Evolutionary conservation across 1,140 invertebrate genomes (phyloP), one percentile per base, ranked within the genome.

Genomic region (Triops longicaudatus): DNA sequence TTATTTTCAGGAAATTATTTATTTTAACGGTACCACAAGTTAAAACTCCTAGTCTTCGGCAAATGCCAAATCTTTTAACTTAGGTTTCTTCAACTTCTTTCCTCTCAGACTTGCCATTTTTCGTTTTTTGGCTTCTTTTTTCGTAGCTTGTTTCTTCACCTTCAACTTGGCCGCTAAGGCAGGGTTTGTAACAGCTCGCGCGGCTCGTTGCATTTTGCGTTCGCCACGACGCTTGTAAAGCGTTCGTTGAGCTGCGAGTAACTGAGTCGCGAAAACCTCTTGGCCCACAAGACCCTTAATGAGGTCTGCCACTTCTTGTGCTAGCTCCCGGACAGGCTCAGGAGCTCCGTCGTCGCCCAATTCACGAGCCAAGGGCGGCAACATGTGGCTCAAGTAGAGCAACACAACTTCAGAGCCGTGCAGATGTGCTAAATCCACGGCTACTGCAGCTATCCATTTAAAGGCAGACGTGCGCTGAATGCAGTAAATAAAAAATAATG

Each of bases 111-210:
- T 84, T 63, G 87, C 86, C 26, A 90, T 83, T 84, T 90, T 91
- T 63, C 88, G 83, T 80, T 93, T 93, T 81, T 90, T 93, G 0
- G 89, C 84, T 77, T 89, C 88, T 81, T 91, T 91, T 80, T 93
- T 93, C 81, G 89, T 91, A 78, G 90, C 87, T 80, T 93, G 90
- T 78, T 89, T 87, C 73, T 89, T 89, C 6, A 93, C 88, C 85
- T 92, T 93, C 82, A 90, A 89, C 82, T 91, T 91, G 0, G 91
- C 92, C 37, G 90, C 90, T 79, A 88, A 85, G 80, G 92, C 91
- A 28, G 93, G 92, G 85, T 93, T 88, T 1, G 88, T 89, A 0
- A 95, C 88, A 83, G 89, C 85, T 86, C 89, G 82, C 79, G 86
- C 83, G 22, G 86, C 88, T 73, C 88, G 86, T 27, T 85, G 80